A percentile compares a stretch with the other conserved stretches of the same genome.
Evolutionary conservation across 2,797 vertebrate species (phyloP).

Genomic region (Aphelocoma californica): DNA sequence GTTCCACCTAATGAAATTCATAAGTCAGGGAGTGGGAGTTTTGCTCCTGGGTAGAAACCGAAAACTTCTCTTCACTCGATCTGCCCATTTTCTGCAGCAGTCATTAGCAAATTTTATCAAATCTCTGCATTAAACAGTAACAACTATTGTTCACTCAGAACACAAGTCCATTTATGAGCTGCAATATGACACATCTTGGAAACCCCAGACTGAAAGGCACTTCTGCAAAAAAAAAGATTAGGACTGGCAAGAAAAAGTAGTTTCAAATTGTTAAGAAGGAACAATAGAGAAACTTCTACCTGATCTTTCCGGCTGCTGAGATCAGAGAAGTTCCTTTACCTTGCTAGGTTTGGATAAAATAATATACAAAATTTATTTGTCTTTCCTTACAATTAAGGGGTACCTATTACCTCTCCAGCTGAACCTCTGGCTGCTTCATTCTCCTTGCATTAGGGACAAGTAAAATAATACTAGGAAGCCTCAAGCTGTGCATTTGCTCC

Average conservation of each 20-base stretch:
- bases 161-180: constrained; percentile 60
- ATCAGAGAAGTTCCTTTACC: background rate
- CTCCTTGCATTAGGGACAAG: background rate
- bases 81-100: constrained; percentile 47
- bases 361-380: background rate
- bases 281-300: constrained; percentile 8
- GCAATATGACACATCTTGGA: constrained; percentile 60
- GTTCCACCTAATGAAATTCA: constrained; percentile 56
- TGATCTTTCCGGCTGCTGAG: background rate
- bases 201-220: constrained; percentile 39
- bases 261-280: constrained; percentile 43
- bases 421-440: background rate
- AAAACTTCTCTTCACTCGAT: constrained; percentile 46
- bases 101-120: constrained; percentile 60
- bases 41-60: constrained; percentile 41
- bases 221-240: constrained; percentile 10
- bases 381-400: background rate
- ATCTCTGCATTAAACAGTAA: constrained; percentile 62
- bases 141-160: constrained; percentile 56
- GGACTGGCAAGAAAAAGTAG: constrained; percentile 1
- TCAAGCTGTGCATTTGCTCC: background rate
- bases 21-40: constrained; percentile 15
- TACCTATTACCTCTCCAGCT: background rate
- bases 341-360: background rate
- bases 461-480: background rate